Conservation (phyloP, 2,888 invertebrate species). For the Pteria penguin region DNA sequence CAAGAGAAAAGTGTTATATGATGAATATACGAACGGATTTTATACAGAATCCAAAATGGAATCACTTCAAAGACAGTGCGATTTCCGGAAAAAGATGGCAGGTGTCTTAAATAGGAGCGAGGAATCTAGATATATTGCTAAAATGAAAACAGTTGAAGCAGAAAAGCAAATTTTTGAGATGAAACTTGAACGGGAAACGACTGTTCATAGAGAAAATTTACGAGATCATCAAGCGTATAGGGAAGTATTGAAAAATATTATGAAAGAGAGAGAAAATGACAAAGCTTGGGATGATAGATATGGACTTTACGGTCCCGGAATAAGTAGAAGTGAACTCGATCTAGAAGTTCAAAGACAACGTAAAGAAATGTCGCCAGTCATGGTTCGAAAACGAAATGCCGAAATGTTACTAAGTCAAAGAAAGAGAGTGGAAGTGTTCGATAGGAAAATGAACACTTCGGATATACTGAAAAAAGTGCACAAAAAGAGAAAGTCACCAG, state of each 20-base stretch:
- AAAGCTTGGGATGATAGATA: slow-evolving; percentile 50
- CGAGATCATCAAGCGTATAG: slow-evolving; percentile 66
- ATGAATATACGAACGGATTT: slow-evolving; percentile 64
- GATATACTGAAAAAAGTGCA: slow-evolving; percentile 50
- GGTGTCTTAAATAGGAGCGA: slow-evolving; percentile 67
- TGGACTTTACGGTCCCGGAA: slow-evolving; percentile 60
- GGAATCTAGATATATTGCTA: slow-evolving; percentile 54
- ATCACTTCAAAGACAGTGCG: slow-evolving; percentile 62
- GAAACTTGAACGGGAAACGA: slow-evolving; percentile 56
- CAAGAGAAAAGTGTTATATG: slow-evolving; percentile 63
- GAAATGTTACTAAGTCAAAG: slow-evolving; percentile 54
- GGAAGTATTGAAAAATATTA: slow-evolving; percentile 59
- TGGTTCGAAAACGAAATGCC: slow-evolving; percentile 57
- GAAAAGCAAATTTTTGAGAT: slow-evolving; percentile 61
- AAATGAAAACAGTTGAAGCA: slow-evolving; percentile 60
- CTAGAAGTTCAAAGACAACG: slow-evolving; percentile 57
- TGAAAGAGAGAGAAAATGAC: slow-evolving; percentile 49
- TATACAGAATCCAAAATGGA: slow-evolving; percentile 68
- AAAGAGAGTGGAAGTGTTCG: slow-evolving; percentile 55
- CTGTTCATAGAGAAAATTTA: slow-evolving; percentile 57
- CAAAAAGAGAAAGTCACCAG: slow-evolving; percentile 25
- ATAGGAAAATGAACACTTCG: slow-evolving; percentile 58
- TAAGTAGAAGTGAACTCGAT: slow-evolving; percentile 56
- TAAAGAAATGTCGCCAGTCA: slow-evolving; percentile 61
- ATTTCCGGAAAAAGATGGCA: slow-evolving; percentile 59